Evolutionary conservation across 2,113 vertebrate species (phyloP), one percentile per base, ranked within the genome.

Genomic region (Alosa alosa): DNA sequence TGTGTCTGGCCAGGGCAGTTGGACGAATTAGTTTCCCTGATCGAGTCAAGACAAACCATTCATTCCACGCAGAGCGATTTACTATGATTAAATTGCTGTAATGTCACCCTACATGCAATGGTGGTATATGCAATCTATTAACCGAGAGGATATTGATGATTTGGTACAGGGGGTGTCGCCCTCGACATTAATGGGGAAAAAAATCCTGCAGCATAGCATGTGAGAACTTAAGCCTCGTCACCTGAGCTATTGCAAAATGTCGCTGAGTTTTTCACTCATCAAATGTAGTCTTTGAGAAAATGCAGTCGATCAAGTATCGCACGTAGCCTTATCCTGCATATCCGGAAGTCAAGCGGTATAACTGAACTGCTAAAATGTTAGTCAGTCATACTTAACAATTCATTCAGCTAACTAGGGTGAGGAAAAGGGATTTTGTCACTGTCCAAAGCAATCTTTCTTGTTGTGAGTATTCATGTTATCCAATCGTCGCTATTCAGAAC

Each of bases 171-270:
- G 64, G 64, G 25, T 64, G 64, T 72, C 64, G 64, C 64, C 64
- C 25, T 72, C 31, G 64, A 72, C 11, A 36, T 72, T 11, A 49
- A 49, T 72, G 64, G 11, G 6, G 6, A 25, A 36, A 72, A 72
- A 72, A 72, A 31, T 36, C 64, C 64, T 72, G 64, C 64, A 13
- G 64, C 31, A 11, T 72, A 72, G n/a, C 64, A 72, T 72, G 64
- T 72, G 64, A 72, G 64, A 72, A 72, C 64, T 72, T 72, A 72
- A 72, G 64, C 64, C 64, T 72, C 64, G 64, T 72, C 64, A 72
- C 64, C 64, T 72, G 64, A 72, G 64, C 6, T 72, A 36, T 72
- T 72, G 64, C 64, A 72, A 72, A 72, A 72, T 72, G 64, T 72
- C n/a, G 64, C 64, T 72, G 64, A 72, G 9, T 72, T 72, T 11